phyloP scores from a whole-genome alignment of 92 coral and sea anemone species.

The Phenganax marumi region DNA sequence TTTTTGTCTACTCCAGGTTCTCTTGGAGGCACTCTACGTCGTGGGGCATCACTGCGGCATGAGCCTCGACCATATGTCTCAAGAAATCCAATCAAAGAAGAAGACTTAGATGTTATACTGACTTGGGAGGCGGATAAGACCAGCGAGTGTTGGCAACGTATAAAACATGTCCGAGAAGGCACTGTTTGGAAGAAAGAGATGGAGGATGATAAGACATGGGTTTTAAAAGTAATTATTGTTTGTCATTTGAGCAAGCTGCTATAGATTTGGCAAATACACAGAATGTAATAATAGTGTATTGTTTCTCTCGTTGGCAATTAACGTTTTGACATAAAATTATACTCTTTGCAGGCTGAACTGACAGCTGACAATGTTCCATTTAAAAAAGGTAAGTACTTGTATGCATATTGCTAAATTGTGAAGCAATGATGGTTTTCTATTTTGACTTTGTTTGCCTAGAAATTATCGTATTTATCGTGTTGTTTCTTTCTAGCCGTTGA shows the following conservation, averaged over 20 bases:
- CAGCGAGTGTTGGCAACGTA: slow-evolving; percentile 69
- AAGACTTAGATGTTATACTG: slow-evolving; percentile 82
- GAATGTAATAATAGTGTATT: too few species aligned
- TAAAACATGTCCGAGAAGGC: slow-evolving; percentile 72
- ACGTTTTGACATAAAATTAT: not conserved
- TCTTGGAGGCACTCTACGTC: slow-evolving; percentile 26
- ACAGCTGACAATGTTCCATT: slow-evolving; percentile 79
- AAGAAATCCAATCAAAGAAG: slow-evolving; percentile 82
- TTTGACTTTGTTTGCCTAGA: not conserved
- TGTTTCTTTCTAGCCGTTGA: slow-evolving; percentile 68
- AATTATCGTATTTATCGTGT: not conserved
- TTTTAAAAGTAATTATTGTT: slow-evolving; percentile 63
- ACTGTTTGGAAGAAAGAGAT: slow-evolving; percentile 77
- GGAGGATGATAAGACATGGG: slow-evolving; percentile 65
- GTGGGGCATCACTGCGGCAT: slow-evolving; percentile 69
- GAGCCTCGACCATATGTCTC: slow-evolving; percentile 98
- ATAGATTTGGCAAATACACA: too few species aligned
- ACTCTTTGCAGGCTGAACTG: slow-evolving; percentile 65
- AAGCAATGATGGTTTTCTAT: not conserved
- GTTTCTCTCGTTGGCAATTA: not conserved
- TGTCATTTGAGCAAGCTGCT: not conserved
- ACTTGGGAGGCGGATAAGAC: slow-evolving; percentile 72
- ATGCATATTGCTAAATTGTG: not conserved
- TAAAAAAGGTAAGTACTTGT: slow-evolving; percentile 59
- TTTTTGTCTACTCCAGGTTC: slow-evolving; percentile 6